These are phyloP conservation scores for Tetheella fluctuosa DNA, from an alignment of 2,888 invertebrate genomes.

Conservation along the genomic window DNA sequence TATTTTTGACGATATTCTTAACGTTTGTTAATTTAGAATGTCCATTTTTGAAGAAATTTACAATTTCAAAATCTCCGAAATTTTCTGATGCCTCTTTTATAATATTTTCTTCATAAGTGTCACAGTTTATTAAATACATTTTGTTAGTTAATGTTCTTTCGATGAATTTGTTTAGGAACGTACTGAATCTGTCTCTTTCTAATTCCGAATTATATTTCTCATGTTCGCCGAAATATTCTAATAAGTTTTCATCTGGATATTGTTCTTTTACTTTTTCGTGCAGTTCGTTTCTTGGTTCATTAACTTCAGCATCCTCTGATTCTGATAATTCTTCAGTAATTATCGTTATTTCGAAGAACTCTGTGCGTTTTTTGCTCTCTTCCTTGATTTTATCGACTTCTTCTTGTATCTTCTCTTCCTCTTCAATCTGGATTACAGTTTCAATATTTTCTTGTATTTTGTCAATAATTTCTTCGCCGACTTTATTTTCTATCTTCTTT, in stretches of 20 bases:
- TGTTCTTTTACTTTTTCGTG: conserved; percentile 19
- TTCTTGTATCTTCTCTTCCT: conserved; percentile 18
- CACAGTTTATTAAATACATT: conserved; percentile 71
- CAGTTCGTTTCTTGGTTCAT: conserved; percentile 16
- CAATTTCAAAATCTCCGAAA: conserved; percentile 62
- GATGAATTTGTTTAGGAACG: conserved; percentile 56
- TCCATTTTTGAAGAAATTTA: conserved; percentile 71
- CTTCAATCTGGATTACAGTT: neutral
- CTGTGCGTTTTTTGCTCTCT: conserved; percentile 36
- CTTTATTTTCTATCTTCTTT: neutral
- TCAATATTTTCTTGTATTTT: neutral
- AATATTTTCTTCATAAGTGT: conserved; percentile 67
- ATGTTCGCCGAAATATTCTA: conserved; percentile 67
- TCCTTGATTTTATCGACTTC: conserved; percentile 29
- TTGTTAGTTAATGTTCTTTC: conserved; percentile 44
- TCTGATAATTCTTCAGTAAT: conserved; percentile 67
- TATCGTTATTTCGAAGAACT: conserved; percentile 62
- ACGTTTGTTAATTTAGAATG: conserved; percentile 56
- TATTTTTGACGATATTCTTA: conserved; percentile 62
- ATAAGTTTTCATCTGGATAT: conserved; percentile 38
- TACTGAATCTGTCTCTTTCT: conserved; percentile 58
- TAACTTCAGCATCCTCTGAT: conserved; percentile 47
- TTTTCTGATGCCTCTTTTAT: conserved; percentile 59
- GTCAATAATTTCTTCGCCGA: neutral
- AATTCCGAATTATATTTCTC: conserved; percentile 68